Evolutionary conservation across 2,888 invertebrate species (phyloP).

Genomic region (Nasonia oneida): DNA sequence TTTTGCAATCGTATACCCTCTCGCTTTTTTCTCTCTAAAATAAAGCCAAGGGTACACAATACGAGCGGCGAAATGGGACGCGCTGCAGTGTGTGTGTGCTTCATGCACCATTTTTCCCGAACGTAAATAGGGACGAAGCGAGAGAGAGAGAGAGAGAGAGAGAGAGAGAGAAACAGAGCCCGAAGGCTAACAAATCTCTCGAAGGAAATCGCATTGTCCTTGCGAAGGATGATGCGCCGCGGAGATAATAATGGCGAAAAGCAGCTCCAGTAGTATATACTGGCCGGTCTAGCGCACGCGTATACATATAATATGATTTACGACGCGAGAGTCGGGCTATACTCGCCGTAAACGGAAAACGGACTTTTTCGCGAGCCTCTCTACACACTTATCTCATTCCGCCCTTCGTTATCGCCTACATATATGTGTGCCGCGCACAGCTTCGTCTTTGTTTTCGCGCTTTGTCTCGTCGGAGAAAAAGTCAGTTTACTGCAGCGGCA

Average conservation of each 20-base stretch:
- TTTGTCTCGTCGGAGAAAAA: slow-evolving; percentile 4
- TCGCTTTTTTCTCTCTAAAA: not conserved
- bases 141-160: slow-evolving; percentile 21
- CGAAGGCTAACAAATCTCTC: slow-evolving; percentile 50
- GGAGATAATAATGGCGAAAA: slow-evolving; percentile 55
- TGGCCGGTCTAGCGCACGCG: not conserved
- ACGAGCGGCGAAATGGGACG: slow-evolving; percentile 3
- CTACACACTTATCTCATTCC: slow-evolving; percentile 24
- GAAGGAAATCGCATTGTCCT: slow-evolving; percentile 48
- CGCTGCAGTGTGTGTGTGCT: no score
- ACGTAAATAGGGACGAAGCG: not conserved
- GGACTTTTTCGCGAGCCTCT: slow-evolving; percentile 41
- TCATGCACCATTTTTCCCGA: not conserved
- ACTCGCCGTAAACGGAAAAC: slow-evolving; percentile 51
- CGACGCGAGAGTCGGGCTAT: slow-evolving; percentile 18
- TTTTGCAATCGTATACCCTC: not conserved
- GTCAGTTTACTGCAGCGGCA: not conserved
- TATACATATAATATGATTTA: slow-evolving; percentile 43
- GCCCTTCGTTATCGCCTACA: slow-evolving; percentile 46
- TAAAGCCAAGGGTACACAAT: slow-evolving; percentile 1
- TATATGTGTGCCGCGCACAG: not conserved
- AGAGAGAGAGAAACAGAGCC: not conserved
- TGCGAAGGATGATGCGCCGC: slow-evolving; percentile 16
- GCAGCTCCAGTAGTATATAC: not conserved
- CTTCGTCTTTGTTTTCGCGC: slow-evolving; percentile 7